Base-by-base conservation (phyloP, 2,797 vertebrate genomes). In the Lemur catta region DNA sequence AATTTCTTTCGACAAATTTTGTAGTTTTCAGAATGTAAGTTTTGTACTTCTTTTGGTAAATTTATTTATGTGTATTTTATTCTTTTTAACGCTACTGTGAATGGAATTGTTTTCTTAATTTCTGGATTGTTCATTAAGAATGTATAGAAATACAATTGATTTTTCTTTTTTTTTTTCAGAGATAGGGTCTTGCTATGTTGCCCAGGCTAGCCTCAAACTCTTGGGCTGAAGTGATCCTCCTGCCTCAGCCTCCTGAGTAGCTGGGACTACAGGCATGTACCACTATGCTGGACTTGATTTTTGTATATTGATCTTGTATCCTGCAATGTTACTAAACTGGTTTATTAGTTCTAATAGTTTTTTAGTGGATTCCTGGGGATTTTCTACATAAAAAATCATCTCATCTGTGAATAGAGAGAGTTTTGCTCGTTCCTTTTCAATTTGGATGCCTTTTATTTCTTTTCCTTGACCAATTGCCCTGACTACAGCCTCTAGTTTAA, bases 1-100 rank as follows among this genome's bases (percentile, higher is more conserved):
- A 65, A 55, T 95, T 82, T 94, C 63, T 52, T 89, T 76, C 41
- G n/a, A 46, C 50, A 50, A 55, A 63, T 63, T 86, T 93, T 86
- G 7, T 85, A 46, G n/a, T n/a, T 78, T 88, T 71, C 7, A 75
- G 63, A 82, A n/a, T 48, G 7, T 26, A 85, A 74, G n/a, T 59
- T 72, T 59, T 94, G 18, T 2, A 28, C n/a, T 48, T 84, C 20
- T 55, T 79, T 78, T 63, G 43, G 38, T 76, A 79, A 93, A 38
- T 75, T 61, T 63, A 79, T 55, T 69, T 84, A 30, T 63, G 24
- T 65, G 41, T 33, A 74, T 92, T 86, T 90, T 72, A 55, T 67
- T 84, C 35, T 95, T 71, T 91, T 65, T 75, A 8, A 69, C 84
- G 43, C 30, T 57, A 2, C 10, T 3, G 18, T 33, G 43, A 67